Evolutionary conservation across 2,113 vertebrate genomes (phyloP).

Genomic region (Rhinolophus sinicus): DNA sequence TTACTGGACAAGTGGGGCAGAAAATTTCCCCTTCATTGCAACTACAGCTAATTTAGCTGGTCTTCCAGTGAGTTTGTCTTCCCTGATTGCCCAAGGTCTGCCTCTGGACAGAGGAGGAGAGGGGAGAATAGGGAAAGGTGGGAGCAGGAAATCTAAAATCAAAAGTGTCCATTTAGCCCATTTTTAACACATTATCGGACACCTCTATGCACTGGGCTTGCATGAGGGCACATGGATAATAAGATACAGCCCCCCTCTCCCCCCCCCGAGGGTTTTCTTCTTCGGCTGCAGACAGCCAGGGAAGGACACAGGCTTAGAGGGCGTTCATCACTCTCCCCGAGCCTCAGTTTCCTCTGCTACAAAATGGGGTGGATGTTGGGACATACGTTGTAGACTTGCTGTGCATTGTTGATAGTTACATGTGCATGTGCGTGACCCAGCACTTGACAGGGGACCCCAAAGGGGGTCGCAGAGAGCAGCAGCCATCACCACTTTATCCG

Average conservation of each 20-base stretch:
- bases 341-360: background rate
- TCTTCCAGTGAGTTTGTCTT: background rate
- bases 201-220: background rate
- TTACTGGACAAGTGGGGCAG: background rate
- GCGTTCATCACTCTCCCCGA: rapidly evolving
- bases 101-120: background rate
- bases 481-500: background rate
- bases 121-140: background rate
- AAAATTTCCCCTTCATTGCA: background rate
- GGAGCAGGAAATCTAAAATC: background rate
- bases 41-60: background rate
- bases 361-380: background rate
- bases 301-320: background rate
- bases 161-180: background rate
- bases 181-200: background rate
- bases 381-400: background rate
- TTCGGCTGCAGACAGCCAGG: background rate
- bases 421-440: too few species aligned
- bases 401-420: rapidly evolving
- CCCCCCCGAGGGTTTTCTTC: background rate
- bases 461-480: rapidly evolving
- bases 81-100: background rate
- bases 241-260: too few species aligned
- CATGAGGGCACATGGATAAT: too few species aligned
- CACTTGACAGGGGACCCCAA: rapidly evolving